Evolutionary conservation across 2,888 invertebrate species (phyloP).

Genomic region (Clistopyga incitator): DNA sequence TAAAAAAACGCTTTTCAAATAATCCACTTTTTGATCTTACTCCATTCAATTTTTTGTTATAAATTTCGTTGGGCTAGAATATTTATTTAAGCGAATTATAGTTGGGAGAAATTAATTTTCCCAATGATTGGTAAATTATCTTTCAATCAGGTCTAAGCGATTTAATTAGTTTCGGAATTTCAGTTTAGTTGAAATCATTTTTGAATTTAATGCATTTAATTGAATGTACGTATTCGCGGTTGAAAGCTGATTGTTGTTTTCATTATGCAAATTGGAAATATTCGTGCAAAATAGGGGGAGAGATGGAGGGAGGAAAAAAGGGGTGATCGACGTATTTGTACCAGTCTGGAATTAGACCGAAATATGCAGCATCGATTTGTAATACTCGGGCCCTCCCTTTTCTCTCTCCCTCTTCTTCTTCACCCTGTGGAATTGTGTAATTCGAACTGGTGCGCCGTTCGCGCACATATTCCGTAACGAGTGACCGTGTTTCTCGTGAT

Average conservation of each 20-base stretch:
- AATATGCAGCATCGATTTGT: conserved; percentile 33
- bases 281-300: not conserved
- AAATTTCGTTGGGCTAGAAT: no score
- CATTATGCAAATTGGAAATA: not conserved
- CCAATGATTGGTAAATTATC: no score
- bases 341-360: not conserved
- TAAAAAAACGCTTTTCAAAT: not conserved
- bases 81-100: no score
- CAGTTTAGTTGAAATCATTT: no score
- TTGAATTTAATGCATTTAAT: no score
- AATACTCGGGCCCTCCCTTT: not conserved
- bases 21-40: no score
- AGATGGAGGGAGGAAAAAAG: not conserved
- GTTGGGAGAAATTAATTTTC: no score
- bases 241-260: not conserved
- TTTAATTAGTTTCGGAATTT: no score
- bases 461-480: not conserved
- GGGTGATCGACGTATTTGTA: not conserved
- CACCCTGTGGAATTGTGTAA: not conserved
- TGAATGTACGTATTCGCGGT: no score
- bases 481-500: conserved; percentile 24
- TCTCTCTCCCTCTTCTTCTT: not conserved
- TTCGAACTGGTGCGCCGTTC: not conserved
- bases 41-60: no score
- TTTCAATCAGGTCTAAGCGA: no score